Base-by-base conservation (phyloP, 2,888 invertebrate species). In the Sisyra terminalis region DNA sequence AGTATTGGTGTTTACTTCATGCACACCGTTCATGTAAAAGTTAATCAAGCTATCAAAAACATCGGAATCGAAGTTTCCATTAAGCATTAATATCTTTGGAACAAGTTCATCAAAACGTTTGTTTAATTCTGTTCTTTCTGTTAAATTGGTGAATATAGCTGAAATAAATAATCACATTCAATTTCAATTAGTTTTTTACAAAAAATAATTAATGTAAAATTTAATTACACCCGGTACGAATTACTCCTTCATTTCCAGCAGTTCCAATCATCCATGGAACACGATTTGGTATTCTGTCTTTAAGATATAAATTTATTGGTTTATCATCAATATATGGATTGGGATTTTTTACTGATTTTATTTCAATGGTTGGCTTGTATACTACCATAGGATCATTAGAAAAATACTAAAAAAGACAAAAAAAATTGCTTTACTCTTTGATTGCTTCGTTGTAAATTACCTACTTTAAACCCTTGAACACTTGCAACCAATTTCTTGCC, bases 241-340 rank as follows among this genome's bases (percentile, higher is more conserved):
- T 58, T 2, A 66, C 61, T 14, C 71, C 71, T 51, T 72, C 71
- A 3, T 61, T 54, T 2, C 63, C 57, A 2, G 64, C 64, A 1
- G 60, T 53, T 3, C 70, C 69, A 7, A 63, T 52, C 48, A 72
- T 60, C 60, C 64, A 65, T 2, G 71, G 70, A 3, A 70, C 57
- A 14, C 59, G 55, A 9, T 52, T 51, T 1, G 32, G 13, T 40
- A 67, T 65, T 29, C 55, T 53, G 9, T 66, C 66, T 32, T 50
- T 48, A 38, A 52, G 49, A 15, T 70, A 50, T 29, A 65, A 51
- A 10, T 59, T 50, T 9, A 53, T 40, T 0, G 71, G 71, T 43
- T 63, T 54, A 42, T 56, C 56, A 0, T 59, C 60, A 1, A 71
- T 47, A 49, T 70, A 71, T 1, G 69, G 63, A 18, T 61, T 57